Base-by-base conservation (phyloP, 2,113 vertebrate species). In the Microtus montanus region DNA sequence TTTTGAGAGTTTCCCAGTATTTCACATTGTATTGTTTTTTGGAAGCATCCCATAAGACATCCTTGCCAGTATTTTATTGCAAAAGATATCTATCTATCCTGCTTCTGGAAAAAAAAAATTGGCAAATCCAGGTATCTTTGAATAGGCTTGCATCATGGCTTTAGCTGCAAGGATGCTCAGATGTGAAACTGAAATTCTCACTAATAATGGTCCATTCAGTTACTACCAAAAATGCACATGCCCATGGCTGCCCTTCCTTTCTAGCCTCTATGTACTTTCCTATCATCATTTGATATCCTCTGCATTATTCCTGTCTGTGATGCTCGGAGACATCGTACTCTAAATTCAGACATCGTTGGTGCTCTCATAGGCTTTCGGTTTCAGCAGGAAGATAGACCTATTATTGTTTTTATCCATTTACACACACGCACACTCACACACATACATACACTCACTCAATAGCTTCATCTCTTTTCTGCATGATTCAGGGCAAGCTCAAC, bases 1-100 rank as follows among this genome's bases (percentile, higher is more conserved):
- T 47, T 87, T 89, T 93, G 73, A 78, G 15, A 92, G 30, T 68
- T 89, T 82, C 33, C 92, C 49, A 74, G 35, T 54, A 75, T 22
- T 87, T 93, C 54, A 77, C 35, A 47, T 74, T 70, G 5, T 28
- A 73, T 80, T 91, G 52, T 11, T 13, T 95, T 35, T 89, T 1
- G 74, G 84, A 92, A 24, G 52, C 71, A 86, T 80, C 9, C 41
- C 22, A 52, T 64, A 35, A 84, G 58, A 49, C 52, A 90, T 44
- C 80, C 85, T 41, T 63, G 38, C 73, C 19, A 63, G 24, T 73
- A 77, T 86, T 78, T 96, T 68, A 79, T 20, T 58, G 38, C 5
- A 73, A 89, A 75, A 91, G 85, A 10, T 14, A 64, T 82, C 22
- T 80, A 58, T 75, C 7, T 79, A 58, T 75, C 8, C 70, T 93